Percentiles rank a stretch among this genome's conserved stretches.
These are phyloP conservation scores for Drosophila mojavensis DNA, from an alignment of 1,140 invertebrate species.

Conservation along the genomic window DNA sequence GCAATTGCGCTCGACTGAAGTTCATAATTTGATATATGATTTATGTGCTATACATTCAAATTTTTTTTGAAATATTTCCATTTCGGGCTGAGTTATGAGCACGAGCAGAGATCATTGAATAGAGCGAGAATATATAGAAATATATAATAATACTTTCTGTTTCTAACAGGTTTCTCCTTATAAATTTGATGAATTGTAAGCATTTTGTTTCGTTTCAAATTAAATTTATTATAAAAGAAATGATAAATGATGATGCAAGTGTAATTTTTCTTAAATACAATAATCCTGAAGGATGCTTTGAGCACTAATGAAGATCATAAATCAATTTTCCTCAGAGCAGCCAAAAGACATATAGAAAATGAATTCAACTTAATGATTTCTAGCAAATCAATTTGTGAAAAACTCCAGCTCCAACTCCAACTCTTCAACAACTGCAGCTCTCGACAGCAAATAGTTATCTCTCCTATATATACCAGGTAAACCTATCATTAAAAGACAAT, in stretches of 20 bases:
- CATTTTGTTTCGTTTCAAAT: not conserved
- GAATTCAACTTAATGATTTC: not conserved
- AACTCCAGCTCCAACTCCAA: no score
- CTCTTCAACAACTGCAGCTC: not conserved
- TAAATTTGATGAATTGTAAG: no score
- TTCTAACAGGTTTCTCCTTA: no score
- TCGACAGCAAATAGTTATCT: constrained; percentile 6
- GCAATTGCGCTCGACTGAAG: no score
- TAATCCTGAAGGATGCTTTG: not conserved
- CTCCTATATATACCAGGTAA: not conserved
- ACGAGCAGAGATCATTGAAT: no score
- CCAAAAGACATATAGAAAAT: not conserved
- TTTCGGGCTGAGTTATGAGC: no score
- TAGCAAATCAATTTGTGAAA: no score
- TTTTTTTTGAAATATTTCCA: not conserved
- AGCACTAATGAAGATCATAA: not conserved
- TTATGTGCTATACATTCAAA: not conserved
- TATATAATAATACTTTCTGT: no score
- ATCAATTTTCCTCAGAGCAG: not conserved
- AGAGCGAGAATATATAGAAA: no score
- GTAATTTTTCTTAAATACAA: not conserved
- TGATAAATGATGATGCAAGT: not conserved
- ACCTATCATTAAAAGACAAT: constrained; percentile 48
- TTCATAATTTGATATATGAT: not conserved
- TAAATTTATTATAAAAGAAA: not conserved